phyloP scores from a whole-genome alignment of 2,113 vertebrate genomes.

The Machaerirhynchus nigripectus region DNA sequence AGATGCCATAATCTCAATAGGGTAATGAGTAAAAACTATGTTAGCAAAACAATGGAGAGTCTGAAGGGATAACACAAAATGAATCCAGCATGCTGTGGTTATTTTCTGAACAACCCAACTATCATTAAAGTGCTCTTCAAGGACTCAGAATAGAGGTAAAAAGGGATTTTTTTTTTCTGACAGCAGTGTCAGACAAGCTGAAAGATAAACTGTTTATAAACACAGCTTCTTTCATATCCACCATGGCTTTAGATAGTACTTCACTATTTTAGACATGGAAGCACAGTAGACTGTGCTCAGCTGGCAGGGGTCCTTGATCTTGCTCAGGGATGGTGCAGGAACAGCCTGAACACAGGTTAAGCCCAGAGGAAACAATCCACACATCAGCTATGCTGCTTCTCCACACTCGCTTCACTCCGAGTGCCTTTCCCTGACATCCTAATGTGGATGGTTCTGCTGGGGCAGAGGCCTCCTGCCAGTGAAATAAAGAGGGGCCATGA shows the following conservation, averaged over 20 bases:
- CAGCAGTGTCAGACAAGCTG: background rate
- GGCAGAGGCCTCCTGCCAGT: background rate
- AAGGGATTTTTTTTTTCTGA: background rate
- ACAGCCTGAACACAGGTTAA: background rate
- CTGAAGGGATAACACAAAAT: background rate
- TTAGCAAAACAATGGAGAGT: background rate
- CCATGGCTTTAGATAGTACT: background rate
- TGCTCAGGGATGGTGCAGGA: background rate
- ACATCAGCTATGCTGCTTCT: background rate
- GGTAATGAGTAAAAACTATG: background rate
- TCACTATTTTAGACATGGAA: background rate
- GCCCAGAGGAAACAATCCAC: background rate
- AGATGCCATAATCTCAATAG: background rate
- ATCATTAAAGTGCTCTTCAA: background rate
- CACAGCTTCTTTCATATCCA: background rate
- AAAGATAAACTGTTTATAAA: background rate
- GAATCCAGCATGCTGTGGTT: background rate
- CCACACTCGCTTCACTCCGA: rapidly evolving
- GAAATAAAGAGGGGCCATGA: background rate
- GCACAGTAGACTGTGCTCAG: background rate
- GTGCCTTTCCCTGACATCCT: background rate
- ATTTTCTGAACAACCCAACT: background rate
- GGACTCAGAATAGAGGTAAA: background rate
- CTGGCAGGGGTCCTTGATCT: background rate
- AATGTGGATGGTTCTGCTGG: background rate